Base-by-base conservation (phyloP, 2,113 vertebrate genomes). In the Brachyhypopomus occidentalis region DNA sequence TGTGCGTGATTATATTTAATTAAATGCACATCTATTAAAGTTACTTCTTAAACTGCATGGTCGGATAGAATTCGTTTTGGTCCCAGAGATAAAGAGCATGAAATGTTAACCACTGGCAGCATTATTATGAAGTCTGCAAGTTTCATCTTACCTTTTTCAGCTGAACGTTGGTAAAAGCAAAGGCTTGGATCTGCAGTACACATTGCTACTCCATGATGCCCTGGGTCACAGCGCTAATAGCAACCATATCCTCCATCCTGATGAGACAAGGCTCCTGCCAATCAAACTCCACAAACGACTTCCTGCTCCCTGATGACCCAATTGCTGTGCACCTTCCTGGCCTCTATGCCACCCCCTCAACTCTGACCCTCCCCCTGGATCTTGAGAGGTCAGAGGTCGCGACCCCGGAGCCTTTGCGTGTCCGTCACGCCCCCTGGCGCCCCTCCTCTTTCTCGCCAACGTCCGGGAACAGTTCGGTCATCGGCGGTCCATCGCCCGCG, bases 201-300 rank as follows among this genome's bases (percentile, higher is more conserved):
- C 25, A 36, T 60, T 36, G 38, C 5, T 11, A 41, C 48, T 41
- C 41, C 38, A 64, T 3, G 11, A 75, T 78, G 78, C 59, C 11
- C 11, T 79, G 77, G 82, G 82, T 85, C 80, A 83, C 66, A 25
- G 72, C 79, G 52, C 27, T 86, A 77, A 78, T 83, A 66, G 52
- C 72, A 58, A 63, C 69, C 72, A 75, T 72, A 77, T 85, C 84
- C 84, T 83, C 78, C 6, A 11, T 23, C 55, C 74, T 86, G 81
- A 86, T 86, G 78, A 77, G 78, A 19, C 14, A 36, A 2, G 81
- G 69, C 48, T 23, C 22, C 78, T 86, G 81, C 76, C 84, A 86
- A 74, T 83, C 81, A 70, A 86, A 83, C 81, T 86, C 77, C 59
- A 76, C 80, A n/a, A 62, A 25, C 2, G 25, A 73, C 77, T 79